Base-by-base conservation (phyloP, 2,888 invertebrate species). In the Mimas tiliae region DNA sequence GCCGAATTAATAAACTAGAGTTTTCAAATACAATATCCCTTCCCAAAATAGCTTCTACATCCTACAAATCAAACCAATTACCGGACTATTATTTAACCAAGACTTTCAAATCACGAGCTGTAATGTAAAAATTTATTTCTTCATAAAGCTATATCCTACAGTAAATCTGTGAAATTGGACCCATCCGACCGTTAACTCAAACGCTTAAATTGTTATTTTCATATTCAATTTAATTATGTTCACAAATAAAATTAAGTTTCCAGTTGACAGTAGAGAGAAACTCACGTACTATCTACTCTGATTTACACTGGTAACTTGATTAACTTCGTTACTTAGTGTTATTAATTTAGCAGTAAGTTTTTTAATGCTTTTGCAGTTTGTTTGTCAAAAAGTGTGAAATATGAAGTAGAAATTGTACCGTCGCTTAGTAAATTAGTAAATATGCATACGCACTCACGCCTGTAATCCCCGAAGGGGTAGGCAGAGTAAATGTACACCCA, bases 121-220 rank as follows among this genome's bases (percentile, higher is more conserved):
- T 27, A 27, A 27, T 27, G 48, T 16, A 48, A 48, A 53, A 53
- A 53, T n/a, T 14, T 1, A 14, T 53, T 51, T 21, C 3, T 3
- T 8, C 8, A 53, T 7, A 6, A 53, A 53, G n/a, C 27, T 53
- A 27, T n/a, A 33, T 27, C n/a, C 52, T 12, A 52, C 12, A 27
- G 48, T 16, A 6, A 12, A 14, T n/a, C 33, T 16, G n/a, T 14
- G 6, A 33, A 14, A 53, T 53, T 53, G 53, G 53, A 53, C 33
- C 33, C 27, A 14, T 3, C 33, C 33, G n/a, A 53, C 33, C 33
- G 33, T 53, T 53, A 53, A 51, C 27, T 33, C 42, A 50, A 42
- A 48, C 51, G 21, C 51, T 70, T 19, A 52, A 53, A 72, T 64
- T 66, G 68, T 64, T 66, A 42, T 38, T 45, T 53, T 53, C 53